Evolutionary conservation across 2,797 vertebrate species (phyloP), one percentile per base, ranked within the genome.

Genomic region (Gallinago solitaria): DNA sequence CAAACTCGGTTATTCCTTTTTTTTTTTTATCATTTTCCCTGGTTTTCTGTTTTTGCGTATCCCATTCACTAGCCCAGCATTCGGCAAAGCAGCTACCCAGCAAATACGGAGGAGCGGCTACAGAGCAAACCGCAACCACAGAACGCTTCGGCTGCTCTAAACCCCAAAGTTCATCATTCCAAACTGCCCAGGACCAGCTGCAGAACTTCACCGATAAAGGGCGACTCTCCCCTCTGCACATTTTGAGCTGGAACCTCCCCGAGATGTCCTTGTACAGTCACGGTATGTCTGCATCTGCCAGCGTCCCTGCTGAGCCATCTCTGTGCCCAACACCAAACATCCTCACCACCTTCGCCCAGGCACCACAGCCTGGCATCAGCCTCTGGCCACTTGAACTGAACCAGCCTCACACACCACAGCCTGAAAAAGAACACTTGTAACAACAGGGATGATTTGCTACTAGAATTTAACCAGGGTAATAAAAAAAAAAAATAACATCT

Each of bases 381-480:
- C 3, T 4, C 5, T 1, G 0, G 23, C 35, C 18, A 25, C 61
- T 64, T 16, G 13, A 51, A 14, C 2, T 27, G 28, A 71, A 32
- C 24, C n/a, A 83, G 30, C 25, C n/a, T 35, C 77, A 15, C 1
- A 5, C 54, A 83, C 67, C 45, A 43, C 1, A 4, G 68, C 61
- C 65, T 60, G 13, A 25, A 71, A 68, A 27, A 84, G 54, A 82
- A 47, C 50, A 48, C 32, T 6, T 56, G 11, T 8, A 74, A 63
- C 47, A 76, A 43, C 14, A 56, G 59, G 60, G n/a, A 67, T 60
- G 39, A 81, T 84, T 63, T 95, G 47, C 59, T 86, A 54, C 87
- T 86, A 69, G 24, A 94, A 83, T 61, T 71, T 71, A 94, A 80
- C 53, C 53, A 85, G 37, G 30, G 24, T 24, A 73, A 85, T 70